A percentile compares a stretch with the other conserved stretches of the same genome.
These are phyloP conservation scores for Rhysida immarginata DNA, from an alignment of 1,140 invertebrate species.

Conservation along the genomic window DNA sequence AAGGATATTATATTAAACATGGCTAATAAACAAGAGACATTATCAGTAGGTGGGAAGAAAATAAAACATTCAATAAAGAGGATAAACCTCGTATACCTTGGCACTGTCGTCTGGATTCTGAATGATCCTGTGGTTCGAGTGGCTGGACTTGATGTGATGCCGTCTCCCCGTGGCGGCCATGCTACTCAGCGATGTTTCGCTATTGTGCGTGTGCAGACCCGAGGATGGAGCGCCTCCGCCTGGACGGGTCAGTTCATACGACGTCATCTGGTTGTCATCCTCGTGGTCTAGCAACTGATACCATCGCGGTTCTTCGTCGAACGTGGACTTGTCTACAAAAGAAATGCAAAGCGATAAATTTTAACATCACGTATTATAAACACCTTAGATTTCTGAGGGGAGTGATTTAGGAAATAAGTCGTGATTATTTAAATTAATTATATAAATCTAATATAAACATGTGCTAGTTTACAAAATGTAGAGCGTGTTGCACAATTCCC, in stretches of 20 bases:
- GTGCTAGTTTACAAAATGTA: not conserved
- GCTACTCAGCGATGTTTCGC: conserved; percentile 3
- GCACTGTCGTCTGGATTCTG: not conserved
- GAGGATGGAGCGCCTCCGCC: not conserved
- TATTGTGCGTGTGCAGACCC: conserved; percentile 1
- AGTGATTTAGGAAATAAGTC: not conserved
- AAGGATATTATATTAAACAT: no score
- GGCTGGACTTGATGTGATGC: not conserved
- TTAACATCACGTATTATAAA: not conserved
- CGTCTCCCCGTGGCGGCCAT: not conserved
- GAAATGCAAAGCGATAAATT: not conserved
- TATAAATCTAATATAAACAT: not conserved
- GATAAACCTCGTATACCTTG: not conserved
- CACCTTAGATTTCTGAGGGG: not conserved
- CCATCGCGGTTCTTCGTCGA: conserved; percentile 39
- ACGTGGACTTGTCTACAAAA: conserved; percentile 30
- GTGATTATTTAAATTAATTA: not conserved
- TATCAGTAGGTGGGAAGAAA: no score
- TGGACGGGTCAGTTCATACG: not conserved
- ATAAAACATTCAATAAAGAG: no score
- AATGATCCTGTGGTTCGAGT: not conserved
- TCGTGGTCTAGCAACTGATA: conserved; percentile 31
- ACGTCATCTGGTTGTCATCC: conserved; percentile 14
- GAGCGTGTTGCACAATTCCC: no score
- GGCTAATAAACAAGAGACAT: no score